Base-by-base conservation (phyloP, 2,113 vertebrate genomes). In the Nibea albiflora region DNA sequence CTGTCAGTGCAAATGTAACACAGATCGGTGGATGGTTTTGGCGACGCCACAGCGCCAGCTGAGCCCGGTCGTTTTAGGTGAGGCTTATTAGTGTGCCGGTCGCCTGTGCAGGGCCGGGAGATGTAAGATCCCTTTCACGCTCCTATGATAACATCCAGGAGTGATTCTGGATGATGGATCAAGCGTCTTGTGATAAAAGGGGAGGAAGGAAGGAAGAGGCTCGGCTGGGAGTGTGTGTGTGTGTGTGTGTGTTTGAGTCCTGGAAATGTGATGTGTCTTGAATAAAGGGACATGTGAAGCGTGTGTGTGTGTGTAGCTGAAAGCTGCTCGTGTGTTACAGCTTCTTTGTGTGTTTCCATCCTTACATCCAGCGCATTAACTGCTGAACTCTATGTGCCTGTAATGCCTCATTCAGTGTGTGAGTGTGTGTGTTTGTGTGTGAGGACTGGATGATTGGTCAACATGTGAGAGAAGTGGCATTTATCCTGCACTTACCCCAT, bases 71-170 rank as follows among this genome's bases (percentile, higher is more conserved):
- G 12, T 39, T 80, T 75, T 22, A 76, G 65, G 68, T 84, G 64
- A 82, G 47, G 39, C 74, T 73, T 65, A 56, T 81, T 72, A 46
- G 73, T 1, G 49, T 81, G 64, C 68, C 64, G 64, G 60, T 63
- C 17, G 49, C 5, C 65, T 44, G 67, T 19, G 50, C 15, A 3
- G 24, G 53, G 35, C 81, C 17, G 24, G 64, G 62, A 67, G 81
- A 85, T 64, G 65, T 49, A 49, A 64, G 81, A 77, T 80, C 70
- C 57, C 63, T 81, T 79, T 84, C 65, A 76, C 39, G 54, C 67
- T 66, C 26, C 42, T 54, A 19, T 50, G 74, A 85, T 86, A 81
- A 75, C 76, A 87, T 83, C 85, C 79, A 35, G 24, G 47, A 84
- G 39, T 22, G 64, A 47, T 79, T 50, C 20, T 73, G 63, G 76